These are phyloP conservation scores for Tapirus indicus DNA, from an alignment of 2,797 vertebrate species.

Conservation along the genomic window DNA sequence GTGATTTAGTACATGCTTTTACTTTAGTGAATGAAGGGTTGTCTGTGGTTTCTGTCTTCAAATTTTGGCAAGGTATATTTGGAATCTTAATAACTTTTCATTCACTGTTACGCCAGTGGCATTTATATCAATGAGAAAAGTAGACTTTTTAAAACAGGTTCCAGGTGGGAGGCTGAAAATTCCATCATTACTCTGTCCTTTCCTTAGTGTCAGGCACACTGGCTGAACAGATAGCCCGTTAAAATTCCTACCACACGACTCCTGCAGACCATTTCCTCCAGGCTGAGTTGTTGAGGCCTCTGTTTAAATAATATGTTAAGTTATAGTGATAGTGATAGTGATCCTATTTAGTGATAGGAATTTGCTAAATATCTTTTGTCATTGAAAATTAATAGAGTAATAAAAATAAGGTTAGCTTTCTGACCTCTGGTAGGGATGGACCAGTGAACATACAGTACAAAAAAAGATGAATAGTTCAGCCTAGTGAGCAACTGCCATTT, in stretches of 20 bases:
- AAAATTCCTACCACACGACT: not conserved
- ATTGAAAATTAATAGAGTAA: not conserved
- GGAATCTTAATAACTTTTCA: conserved; percentile 29
- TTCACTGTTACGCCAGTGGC: not conserved
- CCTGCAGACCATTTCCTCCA: not conserved
- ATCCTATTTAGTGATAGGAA: not conserved
- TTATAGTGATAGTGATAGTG: too few relatives aligned
- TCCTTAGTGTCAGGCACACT: not conserved
- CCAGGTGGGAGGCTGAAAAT: not conserved
- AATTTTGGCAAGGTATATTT: conserved; percentile 29
- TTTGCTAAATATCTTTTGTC: not conserved
- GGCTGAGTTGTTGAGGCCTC: not conserved
- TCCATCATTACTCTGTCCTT: not conserved
- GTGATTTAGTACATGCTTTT: conserved; percentile 22
- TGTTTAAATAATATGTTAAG: conserved; percentile 2
- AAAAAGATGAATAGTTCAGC: not conserved
- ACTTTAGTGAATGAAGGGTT: conserved; percentile 21
- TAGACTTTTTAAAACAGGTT: not conserved
- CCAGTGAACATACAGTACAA: not conserved
- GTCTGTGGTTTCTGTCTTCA: conserved; percentile 55
- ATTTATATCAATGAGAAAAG: conserved; percentile 6
- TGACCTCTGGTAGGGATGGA: not conserved
- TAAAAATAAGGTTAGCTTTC: conserved; percentile 19
- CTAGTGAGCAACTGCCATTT: not conserved
- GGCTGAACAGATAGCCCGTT: not conserved